Evolutionary conservation across 2,888 invertebrate genomes (phyloP).

Genomic region (Coleophora flavipennella): DNA sequence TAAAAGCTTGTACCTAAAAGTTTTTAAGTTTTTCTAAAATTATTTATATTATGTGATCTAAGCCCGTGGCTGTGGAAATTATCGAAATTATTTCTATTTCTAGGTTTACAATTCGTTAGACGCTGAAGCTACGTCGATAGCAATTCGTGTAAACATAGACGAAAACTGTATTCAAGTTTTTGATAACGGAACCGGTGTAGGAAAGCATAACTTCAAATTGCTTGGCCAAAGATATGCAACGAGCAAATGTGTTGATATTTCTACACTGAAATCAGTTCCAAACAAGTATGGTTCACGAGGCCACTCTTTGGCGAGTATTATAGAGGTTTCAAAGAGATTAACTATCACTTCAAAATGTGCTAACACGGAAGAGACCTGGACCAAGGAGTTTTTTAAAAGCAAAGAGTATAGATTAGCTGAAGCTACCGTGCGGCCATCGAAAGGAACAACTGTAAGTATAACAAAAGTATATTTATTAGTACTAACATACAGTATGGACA

Average conservation of each 20-base stretch:
- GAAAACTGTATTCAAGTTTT: conserved; percentile 79
- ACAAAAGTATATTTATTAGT: too few relatives aligned
- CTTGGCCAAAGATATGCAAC: conserved; percentile 76
- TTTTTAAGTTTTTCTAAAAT: too few relatives aligned
- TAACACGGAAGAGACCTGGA: conserved; percentile 64
- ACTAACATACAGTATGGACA: too few relatives aligned
- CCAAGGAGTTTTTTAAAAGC: conserved; percentile 68
- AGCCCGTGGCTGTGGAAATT: too few relatives aligned
- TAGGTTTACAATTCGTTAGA: conserved; percentile 81
- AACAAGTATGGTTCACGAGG: conserved; percentile 78
- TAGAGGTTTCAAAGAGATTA: conserved; percentile 67
- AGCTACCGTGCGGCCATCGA: conserved; percentile 66
- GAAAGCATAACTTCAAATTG: conserved; percentile 61
- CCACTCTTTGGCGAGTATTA: conserved; percentile 77
- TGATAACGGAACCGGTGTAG: conserved; percentile 83
- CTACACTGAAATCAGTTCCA: conserved; percentile 63
- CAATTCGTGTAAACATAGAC: conserved; percentile 75
- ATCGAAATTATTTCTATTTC: conserved; percentile 16
- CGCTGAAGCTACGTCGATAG: conserved; percentile 78
- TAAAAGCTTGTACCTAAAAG: too few relatives aligned
- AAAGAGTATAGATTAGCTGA: conserved; percentile 39
- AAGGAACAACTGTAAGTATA: conserved; percentile 79
- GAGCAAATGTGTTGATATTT: conserved; percentile 73
- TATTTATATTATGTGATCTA: neutral
- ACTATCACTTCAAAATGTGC: conserved; percentile 72